These are phyloP conservation scores for Botia almorhae DNA, from an alignment of 2,797 vertebrate species.

Conservation along the genomic window DNA sequence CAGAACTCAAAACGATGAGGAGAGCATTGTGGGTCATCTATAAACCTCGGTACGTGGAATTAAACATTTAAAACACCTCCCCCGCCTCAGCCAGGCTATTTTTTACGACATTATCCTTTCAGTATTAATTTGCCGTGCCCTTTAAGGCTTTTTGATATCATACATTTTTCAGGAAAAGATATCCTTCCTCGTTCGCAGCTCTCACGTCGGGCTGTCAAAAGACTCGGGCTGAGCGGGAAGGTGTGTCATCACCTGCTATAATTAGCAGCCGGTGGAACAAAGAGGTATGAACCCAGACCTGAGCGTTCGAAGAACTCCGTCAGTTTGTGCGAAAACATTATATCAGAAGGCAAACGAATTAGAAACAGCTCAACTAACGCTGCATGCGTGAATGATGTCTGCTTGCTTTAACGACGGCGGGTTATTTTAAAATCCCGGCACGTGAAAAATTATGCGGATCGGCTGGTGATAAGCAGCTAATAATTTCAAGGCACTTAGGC, in stretches of 20 bases:
- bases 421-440: constrained; percentile 30
- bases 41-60: constrained; percentile 72
- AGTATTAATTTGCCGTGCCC: constrained; percentile 87
- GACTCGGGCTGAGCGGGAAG: constrained; percentile 68
- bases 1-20: not conserved
- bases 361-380: constrained; percentile 8
- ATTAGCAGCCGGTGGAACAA: constrained; percentile 75
- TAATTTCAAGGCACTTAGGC: constrained; percentile 60
- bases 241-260: constrained; percentile 72
- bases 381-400: constrained; percentile 34
- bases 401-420: not conserved
- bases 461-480: constrained; percentile 32
- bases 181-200: constrained; percentile 73
- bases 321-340: constrained; percentile 27
- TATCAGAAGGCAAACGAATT: not conserved
- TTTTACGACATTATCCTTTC: constrained; percentile 78
- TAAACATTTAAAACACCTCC: constrained; percentile 81
- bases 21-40: constrained; percentile 49
- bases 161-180: constrained; percentile 84
- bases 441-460: not conserved
- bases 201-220: constrained; percentile 70
- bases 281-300: constrained; percentile 52
- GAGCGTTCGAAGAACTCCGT: not conserved
- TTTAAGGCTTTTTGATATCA: constrained; percentile 86
- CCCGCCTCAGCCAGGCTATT: constrained; percentile 77